These are phyloP conservation scores for Lepeophtheirus salmonis DNA, from an alignment of 1,140 invertebrate genomes.

Conservation along the genomic window DNA sequence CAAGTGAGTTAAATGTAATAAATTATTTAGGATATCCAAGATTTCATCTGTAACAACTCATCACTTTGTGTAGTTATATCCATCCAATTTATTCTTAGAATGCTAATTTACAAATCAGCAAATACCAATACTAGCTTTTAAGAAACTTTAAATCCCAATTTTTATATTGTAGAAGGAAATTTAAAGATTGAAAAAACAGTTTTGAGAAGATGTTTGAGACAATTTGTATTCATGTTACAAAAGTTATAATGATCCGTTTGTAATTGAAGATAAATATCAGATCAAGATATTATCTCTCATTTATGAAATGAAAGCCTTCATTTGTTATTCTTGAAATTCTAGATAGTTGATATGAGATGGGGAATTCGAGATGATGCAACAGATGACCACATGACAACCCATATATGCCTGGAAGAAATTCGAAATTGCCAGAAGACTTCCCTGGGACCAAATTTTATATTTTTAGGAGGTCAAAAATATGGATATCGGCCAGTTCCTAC, in stretches of 20 bases:
- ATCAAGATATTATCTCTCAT: background rate
- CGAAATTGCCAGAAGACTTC: slow-evolving; percentile 12
- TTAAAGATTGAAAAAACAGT: background rate
- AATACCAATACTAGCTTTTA: no score
- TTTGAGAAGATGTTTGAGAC: background rate
- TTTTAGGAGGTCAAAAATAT: slow-evolving; percentile 15
- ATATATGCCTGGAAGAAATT: slow-evolving; percentile 15
- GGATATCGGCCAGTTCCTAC: slow-evolving; percentile 11
- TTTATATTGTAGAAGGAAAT: background rate
- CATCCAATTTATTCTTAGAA: background rate
- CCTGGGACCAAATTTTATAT: slow-evolving; percentile 14
- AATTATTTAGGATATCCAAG: background rate
- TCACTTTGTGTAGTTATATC: background rate
- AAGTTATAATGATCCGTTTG: background rate
- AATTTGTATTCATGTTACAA: background rate
- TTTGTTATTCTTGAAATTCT: background rate
- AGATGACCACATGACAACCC: slow-evolving; percentile 16
- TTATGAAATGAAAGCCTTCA: background rate
- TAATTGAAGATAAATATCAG: background rate
- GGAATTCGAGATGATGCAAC: slow-evolving; percentile 15
- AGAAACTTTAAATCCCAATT: no score
- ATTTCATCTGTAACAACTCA: background rate
- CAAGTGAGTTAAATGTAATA: slow-evolving; percentile 2
- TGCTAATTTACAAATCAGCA: background rate
- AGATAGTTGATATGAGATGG: slow-evolving; percentile 15